Base-by-base conservation (phyloP, 2,113 vertebrate species). In the Gorilla gorilla region DNA sequence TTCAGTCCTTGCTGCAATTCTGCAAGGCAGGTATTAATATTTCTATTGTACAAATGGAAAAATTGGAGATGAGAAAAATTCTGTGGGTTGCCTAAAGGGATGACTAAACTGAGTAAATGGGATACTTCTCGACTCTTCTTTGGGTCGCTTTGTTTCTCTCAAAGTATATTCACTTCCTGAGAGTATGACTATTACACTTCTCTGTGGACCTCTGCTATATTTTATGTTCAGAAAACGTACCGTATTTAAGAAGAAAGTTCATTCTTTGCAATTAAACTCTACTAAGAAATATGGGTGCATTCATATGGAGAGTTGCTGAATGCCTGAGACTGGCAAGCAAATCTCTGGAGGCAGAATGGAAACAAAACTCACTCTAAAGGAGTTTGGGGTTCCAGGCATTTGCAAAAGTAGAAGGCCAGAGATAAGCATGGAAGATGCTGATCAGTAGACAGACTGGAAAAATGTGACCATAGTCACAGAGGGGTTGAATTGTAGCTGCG, bases 231-330 rank as follows among this genome's bases (percentile, higher is more conserved):
- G 80, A 88, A 78, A 94, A 48, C 78, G 7, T 38, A 55, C 86
- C 40, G 14, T 32, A 78, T 73, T 96, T 88, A 13, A 95, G 80
- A 89, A 90, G 38, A 89, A 80, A 89, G 35, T 89, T 86, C 12
- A 11, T 78, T 75, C 52, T 87, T 91, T 43, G 55, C 92, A 84
- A 50, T 92, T 25, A 20, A 18, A 87, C 35, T 96, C 25, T 88
- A 43, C 57, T 66, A 64, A 48, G 30, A 78, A n/a, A 68, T 22
- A 81, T 73, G 20, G 14, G 12, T 93, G 3, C 8, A 1, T 82
- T 97, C 76, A 61, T 30, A 76, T 76, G 35, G 55, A 72, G 68
- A 87, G 8, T 27, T 23, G 16, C 8, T 17, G 38, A 57, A 70
- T 59, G 48, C 50, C 78, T 55, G 18, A 87, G 89, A 45, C 43